These are phyloP conservation scores for Gryllus bimaculatus DNA, from an alignment of 1,140 invertebrate genomes.

Conservation along the genomic window DNA sequence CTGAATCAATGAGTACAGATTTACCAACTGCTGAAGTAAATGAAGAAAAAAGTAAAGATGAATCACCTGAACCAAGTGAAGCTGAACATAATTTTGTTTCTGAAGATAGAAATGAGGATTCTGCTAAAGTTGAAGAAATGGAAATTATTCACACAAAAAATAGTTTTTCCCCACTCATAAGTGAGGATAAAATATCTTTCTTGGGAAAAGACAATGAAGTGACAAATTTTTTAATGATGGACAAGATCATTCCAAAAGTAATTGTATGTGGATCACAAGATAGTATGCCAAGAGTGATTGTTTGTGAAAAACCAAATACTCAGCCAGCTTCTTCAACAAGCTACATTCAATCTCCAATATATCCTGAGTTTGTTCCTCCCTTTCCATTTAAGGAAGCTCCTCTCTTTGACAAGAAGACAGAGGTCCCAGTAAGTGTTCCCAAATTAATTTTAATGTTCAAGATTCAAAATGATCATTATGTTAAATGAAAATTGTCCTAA, in stretches of 20 bases:
- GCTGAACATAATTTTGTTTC: background rate
- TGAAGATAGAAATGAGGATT: background rate
- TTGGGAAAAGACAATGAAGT: background rate
- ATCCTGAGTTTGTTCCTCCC: conserved; percentile 12
- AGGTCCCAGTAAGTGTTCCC: background rate
- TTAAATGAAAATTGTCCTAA: background rate
- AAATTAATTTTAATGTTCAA: background rate
- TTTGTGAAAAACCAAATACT: conserved; percentile 32
- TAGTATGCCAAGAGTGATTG: conserved; percentile 34
- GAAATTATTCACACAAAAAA: background rate
- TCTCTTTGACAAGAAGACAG: background rate
- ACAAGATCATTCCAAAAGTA: background rate
- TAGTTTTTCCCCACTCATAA: background rate
- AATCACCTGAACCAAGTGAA: background rate
- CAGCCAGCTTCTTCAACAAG: no score
- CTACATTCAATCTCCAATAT: conserved; percentile 30
- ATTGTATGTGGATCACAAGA: conserved; percentile 6
- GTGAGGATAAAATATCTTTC: background rate
- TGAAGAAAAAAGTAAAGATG: background rate
- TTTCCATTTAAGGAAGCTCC: background rate
- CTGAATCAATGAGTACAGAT: background rate
- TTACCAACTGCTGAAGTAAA: background rate
- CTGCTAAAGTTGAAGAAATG: background rate
- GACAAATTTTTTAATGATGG: background rate
- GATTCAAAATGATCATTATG: no score